Evolutionary conservation across 2,113 vertebrate genomes (phyloP).

Genomic region (Otolemur garnettii): DNA sequence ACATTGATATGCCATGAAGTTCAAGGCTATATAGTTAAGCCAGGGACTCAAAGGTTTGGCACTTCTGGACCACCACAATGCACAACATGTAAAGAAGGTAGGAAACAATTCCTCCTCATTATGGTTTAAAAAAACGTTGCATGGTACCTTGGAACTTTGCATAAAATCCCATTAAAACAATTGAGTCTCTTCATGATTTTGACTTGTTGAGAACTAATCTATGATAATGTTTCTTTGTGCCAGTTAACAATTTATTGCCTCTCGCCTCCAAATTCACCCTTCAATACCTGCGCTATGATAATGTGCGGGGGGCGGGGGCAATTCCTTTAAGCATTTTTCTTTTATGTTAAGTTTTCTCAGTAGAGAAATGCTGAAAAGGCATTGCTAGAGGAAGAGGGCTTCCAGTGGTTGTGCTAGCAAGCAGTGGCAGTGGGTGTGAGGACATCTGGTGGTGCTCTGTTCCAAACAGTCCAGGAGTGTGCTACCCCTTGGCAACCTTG

Average conservation of each 20-base stretch:
- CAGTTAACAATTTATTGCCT: too few species aligned
- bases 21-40: too few species aligned
- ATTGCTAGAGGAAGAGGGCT: neutral
- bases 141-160: too few species aligned
- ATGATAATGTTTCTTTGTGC: neutral
- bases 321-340: neutral
- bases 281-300: neutral
- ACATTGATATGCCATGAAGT: too few species aligned
- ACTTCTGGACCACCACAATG: too few species aligned
- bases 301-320: neutral
- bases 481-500: neutral
- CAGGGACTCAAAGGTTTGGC: too few species aligned
- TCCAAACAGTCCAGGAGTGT: neutral
- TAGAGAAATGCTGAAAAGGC: neutral
- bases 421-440: neutral
- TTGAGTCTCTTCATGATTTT: neutral
- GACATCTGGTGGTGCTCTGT: neutral
- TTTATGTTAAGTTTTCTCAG: neutral
- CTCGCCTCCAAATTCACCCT: neutral
- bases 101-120: too few species aligned
- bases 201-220: neutral
- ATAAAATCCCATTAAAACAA: neutral
- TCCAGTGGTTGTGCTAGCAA: neutral
- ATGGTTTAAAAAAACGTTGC: too few species aligned
- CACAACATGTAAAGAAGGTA: too few species aligned